Percentiles rank a stretch among this genome's conserved stretches.
phyloP scores from a whole-genome alignment of 2,113 vertebrate species.

The Rhea americana region DNA sequence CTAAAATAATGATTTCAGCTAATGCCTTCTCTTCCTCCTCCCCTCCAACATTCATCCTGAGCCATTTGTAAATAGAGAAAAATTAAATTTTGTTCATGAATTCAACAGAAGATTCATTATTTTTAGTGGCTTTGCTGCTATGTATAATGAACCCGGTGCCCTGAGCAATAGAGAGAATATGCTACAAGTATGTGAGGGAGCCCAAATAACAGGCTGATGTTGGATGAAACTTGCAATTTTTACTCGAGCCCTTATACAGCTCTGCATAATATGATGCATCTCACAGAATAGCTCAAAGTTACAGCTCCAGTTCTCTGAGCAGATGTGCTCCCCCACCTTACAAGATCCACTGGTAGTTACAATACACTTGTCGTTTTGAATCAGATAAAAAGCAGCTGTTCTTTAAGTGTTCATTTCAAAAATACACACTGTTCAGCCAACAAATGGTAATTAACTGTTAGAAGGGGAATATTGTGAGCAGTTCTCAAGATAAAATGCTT shows the following conservation, averaged over 20 bases:
- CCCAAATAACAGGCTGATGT: background rate
- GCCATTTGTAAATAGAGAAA: background rate
- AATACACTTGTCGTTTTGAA: slow-evolving; percentile 53
- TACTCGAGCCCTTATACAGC: background rate
- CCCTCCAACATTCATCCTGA: background rate
- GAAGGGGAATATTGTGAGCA: slow-evolving; percentile 44
- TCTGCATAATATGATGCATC: background rate
- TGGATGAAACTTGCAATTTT: background rate
- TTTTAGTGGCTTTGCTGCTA: background rate
- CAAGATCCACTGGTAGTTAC: slow-evolving; percentile 40
- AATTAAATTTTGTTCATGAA: background rate
- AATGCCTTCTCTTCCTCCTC: background rate
- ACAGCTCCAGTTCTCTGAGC: slow-evolving; percentile 16
- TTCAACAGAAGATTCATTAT: background rate
- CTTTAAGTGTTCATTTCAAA: slow-evolving; percentile 41
- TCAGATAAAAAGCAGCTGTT: slow-evolving; percentile 66
- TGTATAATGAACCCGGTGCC: background rate
- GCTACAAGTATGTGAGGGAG: accelerated
- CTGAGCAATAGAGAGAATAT: background rate
- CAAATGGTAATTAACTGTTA: slow-evolving; percentile 55
- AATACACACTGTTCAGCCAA: background rate
- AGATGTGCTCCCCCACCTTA: slow-evolving; percentile 52
- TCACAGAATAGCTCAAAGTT: background rate
- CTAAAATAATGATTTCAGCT: background rate
- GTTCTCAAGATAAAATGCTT: slow-evolving; percentile 49